Percentiles rank a stretch among this genome's conserved stretches.
Conservation (phyloP, 2,888 invertebrate species). For the Campaea margaritaria region DNA sequence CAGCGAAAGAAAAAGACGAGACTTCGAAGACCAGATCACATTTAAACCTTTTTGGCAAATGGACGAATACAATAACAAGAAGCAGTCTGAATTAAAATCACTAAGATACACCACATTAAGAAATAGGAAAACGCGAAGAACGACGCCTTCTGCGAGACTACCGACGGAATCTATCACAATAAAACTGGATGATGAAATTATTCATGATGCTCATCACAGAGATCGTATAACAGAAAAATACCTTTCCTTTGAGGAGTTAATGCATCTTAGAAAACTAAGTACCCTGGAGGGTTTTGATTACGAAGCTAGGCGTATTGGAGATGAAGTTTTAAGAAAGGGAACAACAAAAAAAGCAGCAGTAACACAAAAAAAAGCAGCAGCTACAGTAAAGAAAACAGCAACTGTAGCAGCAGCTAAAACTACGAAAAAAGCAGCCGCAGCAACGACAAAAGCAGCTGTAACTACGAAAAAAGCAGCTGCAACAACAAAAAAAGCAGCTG, state of each 20-base stretch:
- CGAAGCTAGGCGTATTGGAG: constrained; percentile 51
- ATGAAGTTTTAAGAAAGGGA: constrained; percentile 24
- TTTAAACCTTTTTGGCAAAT: constrained; percentile 72
- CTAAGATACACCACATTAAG: constrained; percentile 69
- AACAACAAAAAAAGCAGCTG: constrained; percentile 14
- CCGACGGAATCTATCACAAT: constrained; percentile 69
- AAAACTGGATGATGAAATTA: constrained; percentile 44
- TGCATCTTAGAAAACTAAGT: constrained; percentile 71
- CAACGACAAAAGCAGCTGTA: background rate
- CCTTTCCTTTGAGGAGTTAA: constrained; percentile 78
- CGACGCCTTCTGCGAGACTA: constrained; percentile 32
- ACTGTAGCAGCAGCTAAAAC: constrained; percentile 11
- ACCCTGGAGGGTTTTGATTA: constrained; percentile 45
- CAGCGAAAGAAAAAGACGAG: constrained; percentile 62
- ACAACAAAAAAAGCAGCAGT: constrained; percentile 7
- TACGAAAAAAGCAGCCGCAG: constrained; percentile 7
- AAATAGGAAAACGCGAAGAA: constrained; percentile 47
- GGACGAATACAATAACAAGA: constrained; percentile 55
- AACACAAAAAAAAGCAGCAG: background rate
- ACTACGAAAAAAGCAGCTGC: background rate
- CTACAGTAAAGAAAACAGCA: background rate
- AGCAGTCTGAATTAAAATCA: constrained; percentile 56
- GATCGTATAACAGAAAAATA: constrained; percentile 68
- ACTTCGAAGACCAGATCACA: constrained; percentile 50
- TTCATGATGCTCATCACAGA: constrained; percentile 38